These are phyloP conservation scores for Brachyrhaphis roseni DNA, from an alignment of 2,797 vertebrate genomes.

Conservation along the genomic window DNA sequence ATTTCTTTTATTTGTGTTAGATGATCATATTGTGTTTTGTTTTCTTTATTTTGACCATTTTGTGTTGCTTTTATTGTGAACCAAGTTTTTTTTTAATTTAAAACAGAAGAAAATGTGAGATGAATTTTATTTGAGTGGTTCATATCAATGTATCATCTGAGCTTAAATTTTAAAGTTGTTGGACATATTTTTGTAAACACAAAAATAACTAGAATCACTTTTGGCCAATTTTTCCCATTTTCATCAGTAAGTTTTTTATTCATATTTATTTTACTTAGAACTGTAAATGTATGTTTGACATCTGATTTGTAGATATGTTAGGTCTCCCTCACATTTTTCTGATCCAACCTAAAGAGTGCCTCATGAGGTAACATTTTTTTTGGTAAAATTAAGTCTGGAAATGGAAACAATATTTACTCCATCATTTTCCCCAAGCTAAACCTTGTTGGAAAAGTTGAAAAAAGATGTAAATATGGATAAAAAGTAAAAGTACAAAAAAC, in stretches of 20 bases:
- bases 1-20: conserved; percentile 15
- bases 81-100: not conserved
- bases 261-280: not conserved
- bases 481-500: not conserved
- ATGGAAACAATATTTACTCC: not conserved
- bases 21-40: conserved; percentile 4
- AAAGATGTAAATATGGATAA: not conserved
- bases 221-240: conserved; percentile 16
- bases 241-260: conserved; percentile 23
- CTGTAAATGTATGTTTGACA: too few species aligned
- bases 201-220: conserved; percentile 26
- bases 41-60: conserved; percentile 12
- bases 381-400: not conserved
- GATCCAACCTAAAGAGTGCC: not conserved
- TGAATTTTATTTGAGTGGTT: not conserved
- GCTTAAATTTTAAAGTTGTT: not conserved
- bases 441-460: not conserved
- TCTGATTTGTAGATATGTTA: not conserved
- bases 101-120: conserved; percentile 13
- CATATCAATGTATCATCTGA: not conserved
- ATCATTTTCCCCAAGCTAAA: not conserved
- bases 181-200: conserved; percentile 17
- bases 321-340: not conserved
- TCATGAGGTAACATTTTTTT: not conserved
- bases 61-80: conserved; percentile 37